Evolutionary conservation across 2,797 vertebrate species (phyloP).

Genomic region (Ambastaia sidthimunki): DNA sequence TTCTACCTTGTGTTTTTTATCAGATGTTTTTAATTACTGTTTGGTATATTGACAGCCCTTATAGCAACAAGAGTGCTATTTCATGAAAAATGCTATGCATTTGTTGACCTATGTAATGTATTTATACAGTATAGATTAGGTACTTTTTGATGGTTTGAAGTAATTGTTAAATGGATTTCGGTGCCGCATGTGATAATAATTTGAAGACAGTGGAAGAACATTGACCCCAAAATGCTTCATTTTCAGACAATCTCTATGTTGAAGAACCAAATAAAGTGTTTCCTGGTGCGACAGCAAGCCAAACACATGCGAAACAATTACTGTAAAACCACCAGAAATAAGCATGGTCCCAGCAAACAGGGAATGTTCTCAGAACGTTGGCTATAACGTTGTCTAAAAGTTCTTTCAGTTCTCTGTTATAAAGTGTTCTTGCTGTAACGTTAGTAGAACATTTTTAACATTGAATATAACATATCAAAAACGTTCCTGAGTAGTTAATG

Average conservation of each 20-base stretch:
- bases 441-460: no score
- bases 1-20: constrained; percentile 12
- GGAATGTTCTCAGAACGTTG: no score
- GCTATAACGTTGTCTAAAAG: no score
- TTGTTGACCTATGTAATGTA: constrained; percentile 73
- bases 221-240: constrained; percentile 18
- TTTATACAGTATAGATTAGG: constrained; percentile 67
- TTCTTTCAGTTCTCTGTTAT: no score
- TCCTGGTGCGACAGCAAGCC: constrained; percentile 27
- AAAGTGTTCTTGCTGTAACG: no score
- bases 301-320: constrained; percentile 32
- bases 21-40: constrained; percentile 15
- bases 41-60: constrained; percentile 9
- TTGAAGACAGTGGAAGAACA: constrained; percentile 18
- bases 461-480: no score
- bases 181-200: constrained; percentile 32
- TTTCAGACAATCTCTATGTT: neutral
- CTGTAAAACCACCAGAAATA: constrained; percentile 23
- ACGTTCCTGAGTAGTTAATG: no score
- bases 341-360: neutral
- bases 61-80: constrained; percentile 71
- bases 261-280: constrained; percentile 22
- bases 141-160: constrained; percentile 64
- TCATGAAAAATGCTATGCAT: constrained; percentile 84
- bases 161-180: constrained; percentile 44